Evolutionary conservation across 2,888 invertebrate species (phyloP).

Genomic region (Parapristionchus giblindavisi): DNA sequence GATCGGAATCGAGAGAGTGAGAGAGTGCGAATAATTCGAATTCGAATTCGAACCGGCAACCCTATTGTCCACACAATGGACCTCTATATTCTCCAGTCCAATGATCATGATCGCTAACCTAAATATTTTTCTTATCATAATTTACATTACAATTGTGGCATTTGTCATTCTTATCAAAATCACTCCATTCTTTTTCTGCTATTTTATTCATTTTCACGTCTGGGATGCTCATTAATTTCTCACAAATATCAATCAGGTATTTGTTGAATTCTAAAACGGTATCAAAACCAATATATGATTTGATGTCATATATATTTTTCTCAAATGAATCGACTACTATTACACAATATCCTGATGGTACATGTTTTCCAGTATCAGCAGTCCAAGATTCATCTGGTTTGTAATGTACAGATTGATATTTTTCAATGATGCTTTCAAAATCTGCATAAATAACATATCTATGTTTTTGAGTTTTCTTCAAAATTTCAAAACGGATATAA

Average conservation of each 20-base stretch:
- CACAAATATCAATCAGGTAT: conserved; percentile 43
- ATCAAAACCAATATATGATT: conserved; percentile 42
- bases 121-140: conserved; percentile 26
- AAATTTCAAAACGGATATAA: conserved; percentile 43
- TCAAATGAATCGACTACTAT: conserved; percentile 36
- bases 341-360: conserved; percentile 38
- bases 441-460: conserved; percentile 48
- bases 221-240: conserved; percentile 40
- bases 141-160: conserved; percentile 41
- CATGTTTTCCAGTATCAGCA: conserved; percentile 35
- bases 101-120: conserved; percentile 46
- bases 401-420: conserved; percentile 20
- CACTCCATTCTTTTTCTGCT: conserved; percentile 38
- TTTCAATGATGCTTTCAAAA: conserved; percentile 45
- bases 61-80: conserved; percentile 43
- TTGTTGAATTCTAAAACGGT: conserved; percentile 44
- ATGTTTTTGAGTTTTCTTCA: conserved; percentile 49
- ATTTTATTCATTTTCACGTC: conserved; percentile 39
- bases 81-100: conserved; percentile 48
- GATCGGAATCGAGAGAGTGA: too few species aligned
- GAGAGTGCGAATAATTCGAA: too few species aligned
- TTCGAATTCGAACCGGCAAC: too few species aligned
- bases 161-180: conserved; percentile 14
- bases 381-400: conserved; percentile 41
- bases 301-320: conserved; percentile 37